phyloP scores from a whole-genome alignment of 1,140 invertebrate species.

The Antheraea pernyi region DNA sequence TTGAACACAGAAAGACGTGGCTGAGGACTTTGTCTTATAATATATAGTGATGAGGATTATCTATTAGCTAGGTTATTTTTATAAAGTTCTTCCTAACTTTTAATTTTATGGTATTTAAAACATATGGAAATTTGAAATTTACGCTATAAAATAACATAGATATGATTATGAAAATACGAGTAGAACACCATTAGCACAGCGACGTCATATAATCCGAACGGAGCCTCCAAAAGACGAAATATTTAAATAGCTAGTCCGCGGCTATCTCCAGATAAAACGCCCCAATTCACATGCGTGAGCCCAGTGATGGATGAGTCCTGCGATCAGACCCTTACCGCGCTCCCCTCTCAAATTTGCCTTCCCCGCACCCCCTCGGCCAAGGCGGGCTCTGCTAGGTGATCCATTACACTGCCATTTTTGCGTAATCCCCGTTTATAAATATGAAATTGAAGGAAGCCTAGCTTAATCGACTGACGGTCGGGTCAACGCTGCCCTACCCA shows the following conservation, averaged over 20 bases:
- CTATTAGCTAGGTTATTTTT: no score
- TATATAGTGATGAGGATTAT: no score
- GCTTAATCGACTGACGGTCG: constrained; percentile 76
- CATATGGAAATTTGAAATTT: no score
- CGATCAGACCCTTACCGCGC: constrained; percentile 70
- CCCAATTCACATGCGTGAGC: constrained; percentile 76
- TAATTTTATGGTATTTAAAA: no score
- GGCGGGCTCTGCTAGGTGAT: constrained; percentile 70
- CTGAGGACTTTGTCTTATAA: no score
- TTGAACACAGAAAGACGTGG: no score
- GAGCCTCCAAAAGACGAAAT: constrained; percentile 65
- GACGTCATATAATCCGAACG: constrained; percentile 5
- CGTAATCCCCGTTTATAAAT: constrained; percentile 78
- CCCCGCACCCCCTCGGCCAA: constrained; percentile 47
- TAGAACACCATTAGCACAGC: constrained; percentile 6
- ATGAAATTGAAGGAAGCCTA: constrained; percentile 77
- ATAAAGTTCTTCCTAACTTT: no score
- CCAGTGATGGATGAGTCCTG: constrained; percentile 74
- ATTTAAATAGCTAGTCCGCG: constrained; percentile 73
- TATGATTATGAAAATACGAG: not conserved
- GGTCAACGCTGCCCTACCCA: constrained; percentile 54
- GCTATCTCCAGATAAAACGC: constrained; percentile 76
- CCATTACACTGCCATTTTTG: constrained; percentile 78
- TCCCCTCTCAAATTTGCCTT: constrained; percentile 66
- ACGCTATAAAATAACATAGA: no score